These are phyloP conservation scores for Tenebrosternarchus preto DNA, from an alignment of 2,113 vertebrate species.

Conservation along the genomic window DNA sequence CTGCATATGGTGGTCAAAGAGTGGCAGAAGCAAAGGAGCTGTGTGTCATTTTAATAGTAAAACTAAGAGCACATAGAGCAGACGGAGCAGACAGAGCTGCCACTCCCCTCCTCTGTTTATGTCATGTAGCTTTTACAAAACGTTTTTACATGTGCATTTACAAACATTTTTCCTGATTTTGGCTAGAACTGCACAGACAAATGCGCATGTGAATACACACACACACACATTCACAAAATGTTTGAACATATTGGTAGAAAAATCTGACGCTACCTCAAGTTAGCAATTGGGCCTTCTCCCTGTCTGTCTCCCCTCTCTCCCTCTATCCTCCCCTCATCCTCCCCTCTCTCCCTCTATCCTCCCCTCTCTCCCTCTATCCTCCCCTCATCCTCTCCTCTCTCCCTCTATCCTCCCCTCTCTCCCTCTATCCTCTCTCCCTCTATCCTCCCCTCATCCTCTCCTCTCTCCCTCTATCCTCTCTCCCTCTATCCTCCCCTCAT, in stretches of 20 bases:
- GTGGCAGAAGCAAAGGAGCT: neutral
- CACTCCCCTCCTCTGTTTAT: slow-evolving; percentile 15
- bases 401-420: no score
- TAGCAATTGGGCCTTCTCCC: no score
- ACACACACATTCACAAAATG: neutral
- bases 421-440: no score
- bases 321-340: no score
- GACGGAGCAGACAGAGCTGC: slow-evolving; percentile 36
- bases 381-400: no score
- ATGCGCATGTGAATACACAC: neutral
- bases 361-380: no score
- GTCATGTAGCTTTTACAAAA: slow-evolving; percentile 38
- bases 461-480: no score
- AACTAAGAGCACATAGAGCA: slow-evolving; percentile 1
- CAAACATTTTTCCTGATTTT: neutral
- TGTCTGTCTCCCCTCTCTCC: no score
- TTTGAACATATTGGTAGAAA: neutral
- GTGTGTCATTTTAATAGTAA: slow-evolving; percentile 29
- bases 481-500: no score
- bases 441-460: no score
- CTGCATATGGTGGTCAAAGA: neutral
- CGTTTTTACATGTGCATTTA: no score
- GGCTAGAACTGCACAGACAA: neutral
- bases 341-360: no score
- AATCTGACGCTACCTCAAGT: neutral